phyloP scores from a whole-genome alignment of 2,113 vertebrate species.

The Neolamprologus sp. region DNA sequence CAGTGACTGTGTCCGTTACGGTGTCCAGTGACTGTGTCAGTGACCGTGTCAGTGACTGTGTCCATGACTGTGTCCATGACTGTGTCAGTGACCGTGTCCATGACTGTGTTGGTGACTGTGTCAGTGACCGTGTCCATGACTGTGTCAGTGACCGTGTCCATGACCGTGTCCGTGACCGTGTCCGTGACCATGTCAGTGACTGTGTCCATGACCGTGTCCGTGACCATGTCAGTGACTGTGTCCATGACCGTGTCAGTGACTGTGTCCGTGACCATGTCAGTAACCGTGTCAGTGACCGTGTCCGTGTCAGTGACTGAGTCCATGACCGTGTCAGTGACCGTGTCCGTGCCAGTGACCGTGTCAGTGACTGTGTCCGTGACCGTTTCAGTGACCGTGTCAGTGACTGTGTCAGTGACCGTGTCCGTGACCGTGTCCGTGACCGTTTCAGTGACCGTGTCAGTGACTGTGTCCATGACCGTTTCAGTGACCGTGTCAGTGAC shows the following conservation, averaged over 20 bases:
- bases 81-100: fast-evolving
- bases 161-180: fast-evolving
- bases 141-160: fast-evolving
- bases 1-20: fast-evolving
- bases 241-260: fast-evolving
- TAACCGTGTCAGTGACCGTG: fast-evolving
- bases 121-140: fast-evolving
- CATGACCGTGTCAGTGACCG: fast-evolving
- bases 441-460: fast-evolving
- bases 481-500: fast-evolving
- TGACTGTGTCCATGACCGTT: fast-evolving
- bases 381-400: fast-evolving
- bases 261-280: fast-evolving
- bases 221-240: fast-evolving
- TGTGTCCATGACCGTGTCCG: fast-evolving
- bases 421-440: fast-evolving
- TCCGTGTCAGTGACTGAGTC: fast-evolving
- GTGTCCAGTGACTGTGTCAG: too few relatives aligned
- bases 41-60: fast-evolving
- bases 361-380: fast-evolving
- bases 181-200: fast-evolving
- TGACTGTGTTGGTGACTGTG: fast-evolving
- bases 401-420: fast-evolving
- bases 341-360: fast-evolving
- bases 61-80: fast-evolving